Percentiles rank a stretch among this genome's conserved stretches.
phyloP scores from a whole-genome alignment of 2,888 invertebrate species.

The Drosophila barbarae region DNA sequence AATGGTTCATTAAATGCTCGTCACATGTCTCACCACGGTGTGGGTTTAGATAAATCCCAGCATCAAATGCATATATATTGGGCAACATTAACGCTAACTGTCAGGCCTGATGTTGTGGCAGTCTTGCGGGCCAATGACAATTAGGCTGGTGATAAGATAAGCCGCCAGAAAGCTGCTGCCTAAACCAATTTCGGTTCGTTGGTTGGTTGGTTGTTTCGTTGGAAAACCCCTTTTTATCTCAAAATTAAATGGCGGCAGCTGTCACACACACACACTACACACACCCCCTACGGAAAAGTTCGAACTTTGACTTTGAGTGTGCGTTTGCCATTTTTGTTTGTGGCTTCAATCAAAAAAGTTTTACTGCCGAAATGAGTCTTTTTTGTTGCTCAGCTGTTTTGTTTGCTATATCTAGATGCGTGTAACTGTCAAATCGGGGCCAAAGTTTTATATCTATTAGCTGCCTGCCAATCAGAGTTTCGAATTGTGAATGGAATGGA shows the following conservation, averaged over 20 bases:
- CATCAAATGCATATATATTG: slow-evolving; percentile 11
- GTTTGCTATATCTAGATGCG: slow-evolving; percentile 63
- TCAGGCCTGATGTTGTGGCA: slow-evolving; percentile 20
- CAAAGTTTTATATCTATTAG: slow-evolving; percentile 55
- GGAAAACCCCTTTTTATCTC: slow-evolving; percentile 62
- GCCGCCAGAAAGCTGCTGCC: slow-evolving; percentile 63
- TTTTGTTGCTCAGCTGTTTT: slow-evolving; percentile 37
- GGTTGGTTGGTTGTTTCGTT: slow-evolving; percentile 8
- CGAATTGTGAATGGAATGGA: slow-evolving; percentile 39
- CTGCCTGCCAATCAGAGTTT: slow-evolving; percentile 62
- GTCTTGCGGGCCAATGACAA: slow-evolving; percentile 63
- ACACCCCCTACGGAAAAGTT: slow-evolving; percentile 23
- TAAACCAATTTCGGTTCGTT: slow-evolving; percentile 65
- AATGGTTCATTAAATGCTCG: slow-evolving; percentile 65
- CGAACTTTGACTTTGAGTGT: slow-evolving; percentile 52
- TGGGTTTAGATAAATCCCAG: slow-evolving; percentile 43
- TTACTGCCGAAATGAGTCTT: slow-evolving; percentile 46
- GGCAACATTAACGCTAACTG: slow-evolving; percentile 57
- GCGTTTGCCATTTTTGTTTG: slow-evolving; percentile 36
- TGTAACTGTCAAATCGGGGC: slow-evolving; percentile 64
- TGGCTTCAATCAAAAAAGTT: slow-evolving; percentile 70
- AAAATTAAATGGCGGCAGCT: slow-evolving; percentile 72
- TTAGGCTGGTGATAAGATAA: slow-evolving; percentile 70
- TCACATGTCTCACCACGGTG: slow-evolving; percentile 39
- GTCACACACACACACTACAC: slow-evolving; percentile 41